Evolutionary conservation across 2,113 vertebrate species (phyloP).

Genomic region (Pavo muticus): DNA sequence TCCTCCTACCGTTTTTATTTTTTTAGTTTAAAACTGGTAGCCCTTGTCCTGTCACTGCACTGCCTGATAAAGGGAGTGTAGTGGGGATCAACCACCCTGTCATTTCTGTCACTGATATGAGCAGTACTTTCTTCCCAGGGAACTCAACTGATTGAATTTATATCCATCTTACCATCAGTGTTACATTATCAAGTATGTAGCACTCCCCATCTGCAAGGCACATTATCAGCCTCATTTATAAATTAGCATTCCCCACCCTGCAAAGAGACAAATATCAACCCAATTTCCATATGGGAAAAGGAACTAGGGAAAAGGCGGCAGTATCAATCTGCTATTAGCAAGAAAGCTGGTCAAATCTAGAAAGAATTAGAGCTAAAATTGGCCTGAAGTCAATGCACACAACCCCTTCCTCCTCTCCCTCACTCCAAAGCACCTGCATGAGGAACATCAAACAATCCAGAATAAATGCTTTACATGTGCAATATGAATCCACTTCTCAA

Average conservation of each 20-base stretch:
- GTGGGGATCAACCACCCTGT: background rate
- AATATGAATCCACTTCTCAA: conserved; percentile 95
- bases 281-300: background rate
- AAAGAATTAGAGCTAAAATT: background rate
- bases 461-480: conserved; percentile 83
- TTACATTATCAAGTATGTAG: background rate
- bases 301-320: background rate
- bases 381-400: background rate
- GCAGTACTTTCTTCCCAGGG: background rate
- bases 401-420: background rate
- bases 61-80: background rate
- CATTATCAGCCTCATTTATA: background rate
- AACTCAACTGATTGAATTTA: background rate
- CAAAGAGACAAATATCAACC: background rate
- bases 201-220: background rate
- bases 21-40: background rate
- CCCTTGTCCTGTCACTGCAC: background rate
- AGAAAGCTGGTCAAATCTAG: background rate
- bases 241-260: background rate
- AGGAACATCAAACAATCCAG: background rate
- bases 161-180: background rate
- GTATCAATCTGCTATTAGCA: background rate
- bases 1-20: background rate
- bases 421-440: background rate
- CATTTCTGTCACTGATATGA: background rate